Evolutionary conservation across 1,140 invertebrate species (phyloP), one percentile per base, ranked within the genome.

Genomic region (Euwallacea similis): DNA sequence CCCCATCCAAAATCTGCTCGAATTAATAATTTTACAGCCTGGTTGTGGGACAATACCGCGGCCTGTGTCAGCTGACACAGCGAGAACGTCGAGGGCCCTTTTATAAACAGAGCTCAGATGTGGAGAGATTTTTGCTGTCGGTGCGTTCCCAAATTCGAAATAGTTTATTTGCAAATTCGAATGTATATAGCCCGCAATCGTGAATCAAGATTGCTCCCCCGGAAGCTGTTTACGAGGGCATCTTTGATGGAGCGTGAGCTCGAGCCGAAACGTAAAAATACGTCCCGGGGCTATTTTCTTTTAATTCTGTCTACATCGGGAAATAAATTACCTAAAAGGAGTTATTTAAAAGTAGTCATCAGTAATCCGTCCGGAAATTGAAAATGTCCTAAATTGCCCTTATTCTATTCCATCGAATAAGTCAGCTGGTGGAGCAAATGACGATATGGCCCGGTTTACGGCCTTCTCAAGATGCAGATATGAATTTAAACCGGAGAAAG

Each of bases 391-490:
- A 47, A 63, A 63, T 47, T 46, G 44, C 10, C 61, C 44, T 47
- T 63, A 47, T 63, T 47, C 61, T 63, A 63, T 54, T 43, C 41
- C 54, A 21, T 9, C 33, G 43, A 67, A 67, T 58, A 58, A 56
- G 65, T 67, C 65, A 67, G 65, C 65, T 67, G 65, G 13, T 43
- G 47, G 44, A 58, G 54, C 10, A 68, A 68, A 68, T 68, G 66
- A 68, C 66, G 44, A 68, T 68, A 15, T 58, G 33, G 54, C 43
- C 16, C 53, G 56, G 66, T 60, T 68, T 68, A 68, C 58, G 66
- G 66, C 66, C 56, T 60, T 68, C 58, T 68, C 43, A 68, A 68
- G 46, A 60, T 68, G 66, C 66, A 68, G 66, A 68, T 68, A 68
- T 68, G 66, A 68, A 68, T 68, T 68, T 68, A 68, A 68, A 68